These are phyloP conservation scores for Atlantisia rogersi DNA, from an alignment of 2,113 vertebrate genomes.

Conservation along the genomic window DNA sequence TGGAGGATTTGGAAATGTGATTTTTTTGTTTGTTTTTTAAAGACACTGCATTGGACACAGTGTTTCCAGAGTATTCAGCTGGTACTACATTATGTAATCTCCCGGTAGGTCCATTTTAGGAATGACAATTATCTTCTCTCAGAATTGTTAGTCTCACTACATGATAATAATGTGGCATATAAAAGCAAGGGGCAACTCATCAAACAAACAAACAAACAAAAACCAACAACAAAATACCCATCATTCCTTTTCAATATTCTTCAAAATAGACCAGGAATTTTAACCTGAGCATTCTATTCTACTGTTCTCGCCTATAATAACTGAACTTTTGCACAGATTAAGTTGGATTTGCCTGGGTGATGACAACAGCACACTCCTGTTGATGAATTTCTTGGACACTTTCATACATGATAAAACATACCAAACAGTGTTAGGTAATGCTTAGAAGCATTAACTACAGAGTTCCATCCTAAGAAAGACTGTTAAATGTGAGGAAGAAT, in stretches of 20 bases:
- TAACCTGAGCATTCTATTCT: neutral
- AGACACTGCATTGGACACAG: neutral
- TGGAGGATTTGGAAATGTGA: neutral
- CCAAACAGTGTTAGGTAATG: neutral
- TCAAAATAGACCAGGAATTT: neutral
- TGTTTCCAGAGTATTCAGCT: neutral
- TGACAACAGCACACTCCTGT: neutral
- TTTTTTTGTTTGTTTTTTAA: neutral
- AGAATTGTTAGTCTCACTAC: neutral
- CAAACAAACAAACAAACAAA: neutral
- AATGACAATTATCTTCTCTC: neutral
- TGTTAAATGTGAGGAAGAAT: neutral
- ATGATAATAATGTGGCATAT: neutral
- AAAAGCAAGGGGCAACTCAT: neutral
- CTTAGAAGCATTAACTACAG: neutral
- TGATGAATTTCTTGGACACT: neutral
- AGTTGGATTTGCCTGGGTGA: neutral
- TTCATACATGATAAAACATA: accelerated
- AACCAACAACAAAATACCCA: neutral
- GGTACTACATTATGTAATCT: neutral
- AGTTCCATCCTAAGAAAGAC: neutral
- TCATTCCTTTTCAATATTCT: neutral
- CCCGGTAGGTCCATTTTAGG: neutral
- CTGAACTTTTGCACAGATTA: neutral
- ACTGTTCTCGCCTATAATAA: neutral